Conservation (phyloP, 2,797 vertebrate species). For the Thamnophis elegans region DNA sequence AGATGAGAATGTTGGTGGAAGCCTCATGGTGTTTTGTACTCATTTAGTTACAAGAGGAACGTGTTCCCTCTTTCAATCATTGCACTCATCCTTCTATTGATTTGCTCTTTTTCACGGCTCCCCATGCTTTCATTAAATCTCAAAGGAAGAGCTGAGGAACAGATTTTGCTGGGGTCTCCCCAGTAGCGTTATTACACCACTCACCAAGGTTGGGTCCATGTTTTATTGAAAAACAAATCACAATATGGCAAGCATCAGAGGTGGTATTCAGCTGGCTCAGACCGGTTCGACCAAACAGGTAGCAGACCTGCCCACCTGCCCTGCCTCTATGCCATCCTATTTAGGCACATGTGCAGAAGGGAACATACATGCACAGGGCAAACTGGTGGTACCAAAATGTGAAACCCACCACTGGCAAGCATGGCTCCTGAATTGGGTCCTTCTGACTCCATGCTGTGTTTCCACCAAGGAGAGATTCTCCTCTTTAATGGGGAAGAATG, state of each 20-base stretch:
- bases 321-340: too few relatives aligned
- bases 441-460: not conserved
- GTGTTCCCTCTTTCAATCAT: not conserved
- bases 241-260: not conserved
- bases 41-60: not conserved
- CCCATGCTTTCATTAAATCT: not conserved
- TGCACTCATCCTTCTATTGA: not conserved
- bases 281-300: too few relatives aligned
- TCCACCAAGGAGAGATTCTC: not conserved
- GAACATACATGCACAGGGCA: too few relatives aligned
- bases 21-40: not conserved
- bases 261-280: too few relatives aligned
- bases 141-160: not conserved
- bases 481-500: not conserved
- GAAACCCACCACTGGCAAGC: not conserved
- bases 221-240: not conserved
- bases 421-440: not conserved
- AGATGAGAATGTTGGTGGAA: not conserved
- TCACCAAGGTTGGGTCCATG: not conserved
- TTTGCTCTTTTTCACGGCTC: not conserved
- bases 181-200: not conserved
- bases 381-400: too few relatives aligned
- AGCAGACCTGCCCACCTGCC: too few relatives aligned
- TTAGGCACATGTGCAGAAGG: too few relatives aligned
- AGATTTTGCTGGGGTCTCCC: not conserved